Percentiles rank a stretch among this genome's conserved stretches.
phyloP scores from a whole-genome alignment of 2,888 invertebrate species.

The Diploptera punctata region DNA sequence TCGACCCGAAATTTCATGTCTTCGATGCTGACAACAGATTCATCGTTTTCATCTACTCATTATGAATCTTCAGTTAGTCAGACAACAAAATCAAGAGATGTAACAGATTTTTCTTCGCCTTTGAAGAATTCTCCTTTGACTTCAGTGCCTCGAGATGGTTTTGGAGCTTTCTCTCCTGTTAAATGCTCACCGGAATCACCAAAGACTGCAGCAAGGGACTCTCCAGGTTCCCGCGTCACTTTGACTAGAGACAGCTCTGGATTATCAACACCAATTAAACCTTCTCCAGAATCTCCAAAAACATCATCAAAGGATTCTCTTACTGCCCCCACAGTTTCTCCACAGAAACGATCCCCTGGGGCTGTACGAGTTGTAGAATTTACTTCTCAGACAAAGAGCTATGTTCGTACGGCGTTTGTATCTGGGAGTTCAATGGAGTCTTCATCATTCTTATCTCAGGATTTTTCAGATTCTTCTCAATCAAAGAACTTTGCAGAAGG shows the following conservation, averaged over 20 bases:
- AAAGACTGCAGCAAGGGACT: constrained; percentile 29
- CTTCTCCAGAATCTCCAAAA: constrained; percentile 31
- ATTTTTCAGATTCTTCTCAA: constrained; percentile 1
- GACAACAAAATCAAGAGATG: constrained; percentile 18
- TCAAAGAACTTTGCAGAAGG: constrained; percentile 1
- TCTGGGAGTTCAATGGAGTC: constrained; percentile 3
- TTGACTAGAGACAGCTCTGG: constrained; percentile 21
- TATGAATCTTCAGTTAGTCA: constrained; percentile 18
- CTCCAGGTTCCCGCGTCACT: constrained; percentile 11
- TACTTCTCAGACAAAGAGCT: constrained; percentile 43
- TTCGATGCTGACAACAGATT: constrained; percentile 36
- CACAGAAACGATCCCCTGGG: constrained; percentile 38
- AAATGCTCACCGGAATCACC: constrained; percentile 30
- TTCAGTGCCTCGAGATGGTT: constrained; percentile 26
- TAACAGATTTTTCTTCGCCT: neutral
- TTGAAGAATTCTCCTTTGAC: constrained; percentile 3
- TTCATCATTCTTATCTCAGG: neutral
- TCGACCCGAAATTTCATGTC: constrained; percentile 40
- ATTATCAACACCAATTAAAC: constrained; percentile 9
- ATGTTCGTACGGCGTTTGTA: constrained; percentile 34
- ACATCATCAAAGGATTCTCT: constrained; percentile 29
- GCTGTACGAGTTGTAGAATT: constrained; percentile 42
- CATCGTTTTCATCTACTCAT: constrained; percentile 22
- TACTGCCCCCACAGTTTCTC: constrained; percentile 21
- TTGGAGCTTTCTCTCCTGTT: constrained; percentile 4